Evolutionary conservation across 2,797 vertebrate genomes (phyloP), one percentile per base, ranked within the genome.

Genomic region (Erethizon dorsatum): DNA sequence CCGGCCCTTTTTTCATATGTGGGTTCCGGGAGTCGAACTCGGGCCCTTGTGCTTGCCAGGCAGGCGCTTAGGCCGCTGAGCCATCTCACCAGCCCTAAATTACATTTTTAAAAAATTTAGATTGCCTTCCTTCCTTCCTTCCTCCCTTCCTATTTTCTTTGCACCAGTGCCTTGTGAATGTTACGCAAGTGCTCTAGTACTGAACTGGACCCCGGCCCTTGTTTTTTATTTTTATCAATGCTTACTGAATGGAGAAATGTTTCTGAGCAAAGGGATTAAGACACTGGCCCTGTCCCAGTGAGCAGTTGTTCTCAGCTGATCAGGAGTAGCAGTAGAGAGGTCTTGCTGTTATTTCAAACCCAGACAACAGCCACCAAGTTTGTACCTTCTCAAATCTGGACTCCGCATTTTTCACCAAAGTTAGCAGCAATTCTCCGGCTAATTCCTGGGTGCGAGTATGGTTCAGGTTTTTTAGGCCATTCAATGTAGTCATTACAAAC

Each of bases 331-430:
- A 75, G 10, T 11, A 20, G 67, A 75, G 52, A 77, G 47, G 26
- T 26, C 28, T 61, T 71, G 45, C 31, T 24, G 6, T 20, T 73
- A 57, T 65, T 93, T 95, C 57, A 82, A 89, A 80, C 12, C 57
- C 13, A 80, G 59, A 69, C 96, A 88, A 54, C 6, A 31, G 56
- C 54, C 57, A 17, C n/a, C 28, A 14, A 89, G 26, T 15, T 69
- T 88, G 94, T 96, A 98, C 98, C 97, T 97, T 97, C 59, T 98
- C 97, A 90, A 97, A 95, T 45, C 65, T 91, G 12, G 95, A 88
- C 9, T 96, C 95, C 0, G 94, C 97, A 59, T 52, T 88, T 92
- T 96, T 95, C 14, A 97, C 96, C 18, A 98, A 94, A 4, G 95
- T 94, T 90, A 97, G 88, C 31, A 98, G 94, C 45, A 98, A 92